Base-by-base conservation (phyloP, 2,113 vertebrate species). In the Oncorhynchus nerka region DNA sequence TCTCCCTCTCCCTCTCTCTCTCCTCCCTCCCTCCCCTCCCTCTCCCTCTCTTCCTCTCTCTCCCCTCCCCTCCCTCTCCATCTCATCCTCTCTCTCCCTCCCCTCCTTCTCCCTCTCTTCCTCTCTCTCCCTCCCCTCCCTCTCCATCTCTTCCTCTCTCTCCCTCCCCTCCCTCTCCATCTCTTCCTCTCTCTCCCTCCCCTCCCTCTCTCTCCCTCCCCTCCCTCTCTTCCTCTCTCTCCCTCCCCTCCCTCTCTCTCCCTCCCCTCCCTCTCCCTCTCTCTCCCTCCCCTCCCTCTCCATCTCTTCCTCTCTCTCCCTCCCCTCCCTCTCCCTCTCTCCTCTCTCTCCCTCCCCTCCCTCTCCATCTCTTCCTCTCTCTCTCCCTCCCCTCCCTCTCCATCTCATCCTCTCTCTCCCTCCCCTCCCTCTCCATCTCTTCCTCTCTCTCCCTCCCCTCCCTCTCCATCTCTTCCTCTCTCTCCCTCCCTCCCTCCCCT, bases 71-170 rank as follows among this genome's bases (percentile, higher is more conserved):
- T 1, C 24, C 1, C 24, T 1, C 24, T 1, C 24, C 24, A 0
- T 1, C 1, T 1, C 24, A 0, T 1, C 1, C 24, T 1, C 1
- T 1, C 1, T 0, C 1, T 1, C 1, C 24, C 24, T 1, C 1
- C 24, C 1, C 24, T 26, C 24, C 1, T 1, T 26, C 24, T 26
- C 24, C 24, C 1, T 1, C 24, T 1, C 0, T 1, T 1, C 24
- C 1, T 1, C 1, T 1, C 24, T 1, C 1, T 1, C 24, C 1
- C 24, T 1, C 1, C 24, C 24, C 24, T 26, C 24, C 1, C 24
- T 1, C 1, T 1, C 1, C 1, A 1, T 1, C 1, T 16, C 8
- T 1, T 30, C 30, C 0, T 1, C 24, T 1, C 24, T 26, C 1
- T 1, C 24, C 1, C 24, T 1, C 24, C 0, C 1, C 1, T 1